A percentile compares a stretch with the other conserved stretches of the same genome.
These are phyloP conservation scores for Acropternis orthonyx DNA, from an alignment of 2,797 vertebrate species.

Conservation along the genomic window DNA sequence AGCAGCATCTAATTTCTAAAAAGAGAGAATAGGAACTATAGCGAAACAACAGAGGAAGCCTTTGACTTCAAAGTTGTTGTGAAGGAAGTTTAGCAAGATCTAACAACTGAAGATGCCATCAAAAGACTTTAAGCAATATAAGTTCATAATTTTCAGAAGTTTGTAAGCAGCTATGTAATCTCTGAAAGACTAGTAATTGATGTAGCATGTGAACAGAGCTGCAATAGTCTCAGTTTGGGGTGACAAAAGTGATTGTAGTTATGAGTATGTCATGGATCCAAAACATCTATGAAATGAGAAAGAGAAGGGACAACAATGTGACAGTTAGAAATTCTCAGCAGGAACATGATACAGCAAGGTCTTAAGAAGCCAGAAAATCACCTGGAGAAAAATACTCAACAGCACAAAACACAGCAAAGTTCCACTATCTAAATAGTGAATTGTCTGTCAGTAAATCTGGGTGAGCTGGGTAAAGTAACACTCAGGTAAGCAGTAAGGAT, in stretches of 20 bases:
- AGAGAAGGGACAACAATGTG: not conserved
- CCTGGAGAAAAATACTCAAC: accelerated
- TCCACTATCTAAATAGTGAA: not conserved
- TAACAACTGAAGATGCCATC: not conserved
- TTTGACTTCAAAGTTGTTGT: not conserved
- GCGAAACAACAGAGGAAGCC: not conserved
- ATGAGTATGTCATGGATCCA: not conserved
- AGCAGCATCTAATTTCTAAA: not conserved
- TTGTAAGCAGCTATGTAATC: not conserved
- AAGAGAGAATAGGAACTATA: not conserved
- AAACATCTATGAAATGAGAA: not conserved
- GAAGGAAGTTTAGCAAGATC: not conserved
- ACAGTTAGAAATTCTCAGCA: not conserved
- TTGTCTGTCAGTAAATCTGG: not conserved
- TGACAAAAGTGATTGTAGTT: not conserved
- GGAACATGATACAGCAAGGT: not conserved
- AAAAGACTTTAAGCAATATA: not conserved
- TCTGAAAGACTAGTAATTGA: not conserved
- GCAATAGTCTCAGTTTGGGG: not conserved
- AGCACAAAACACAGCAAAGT: not conserved
- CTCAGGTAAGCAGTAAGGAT: not conserved
- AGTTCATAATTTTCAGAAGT: not conserved
- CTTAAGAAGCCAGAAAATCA: not conserved
- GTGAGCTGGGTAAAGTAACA: not conserved
- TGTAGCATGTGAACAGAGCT: not conserved